These are phyloP conservation scores for Melanotaenia parkinsoni DNA, from an alignment of 2,797 vertebrate species.

Conservation along the genomic window DNA sequence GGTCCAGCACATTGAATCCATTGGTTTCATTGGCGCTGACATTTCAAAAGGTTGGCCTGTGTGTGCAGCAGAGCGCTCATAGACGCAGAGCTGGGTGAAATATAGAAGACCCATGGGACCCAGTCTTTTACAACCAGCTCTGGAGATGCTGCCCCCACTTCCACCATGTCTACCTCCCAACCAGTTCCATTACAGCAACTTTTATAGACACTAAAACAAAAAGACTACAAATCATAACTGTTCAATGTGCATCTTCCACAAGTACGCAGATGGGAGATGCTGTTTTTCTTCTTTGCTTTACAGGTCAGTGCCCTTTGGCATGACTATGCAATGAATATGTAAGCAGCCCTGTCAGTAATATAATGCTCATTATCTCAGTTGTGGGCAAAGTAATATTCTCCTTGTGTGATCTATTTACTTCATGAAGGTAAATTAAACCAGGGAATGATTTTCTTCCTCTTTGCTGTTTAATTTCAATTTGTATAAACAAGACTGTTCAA, in stretches of 20 bases:
- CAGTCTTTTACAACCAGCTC: slow-evolving; percentile 70
- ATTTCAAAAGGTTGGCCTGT: slow-evolving; percentile 85
- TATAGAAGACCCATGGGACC: slow-evolving; percentile 66
- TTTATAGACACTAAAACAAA: slow-evolving; percentile 68
- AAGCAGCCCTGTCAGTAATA: slow-evolving; percentile 49
- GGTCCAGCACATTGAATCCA: slow-evolving; percentile 76
- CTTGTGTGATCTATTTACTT: slow-evolving; percentile 69
- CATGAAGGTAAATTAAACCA: slow-evolving; percentile 64
- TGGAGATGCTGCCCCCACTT: slow-evolving; percentile 38
- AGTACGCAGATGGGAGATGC: slow-evolving; percentile 32
- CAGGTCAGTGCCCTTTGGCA: slow-evolving; percentile 32
- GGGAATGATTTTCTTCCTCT: slow-evolving; percentile 67
- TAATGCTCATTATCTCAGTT: slow-evolving; percentile 63
- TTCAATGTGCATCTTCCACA: slow-evolving; percentile 30
- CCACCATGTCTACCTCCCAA: slow-evolving; percentile 25
- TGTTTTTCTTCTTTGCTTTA: slow-evolving; percentile 50
- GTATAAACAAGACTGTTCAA: slow-evolving; percentile 79
- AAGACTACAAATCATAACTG: slow-evolving; percentile 68
- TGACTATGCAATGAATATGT: slow-evolving; percentile 49
- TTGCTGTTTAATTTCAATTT: slow-evolving; percentile 77
- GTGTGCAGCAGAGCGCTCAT: slow-evolving; percentile 51
- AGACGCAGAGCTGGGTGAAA: slow-evolving; percentile 73
- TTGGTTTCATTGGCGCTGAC: slow-evolving; percentile 81
- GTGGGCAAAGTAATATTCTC: slow-evolving; percentile 53
- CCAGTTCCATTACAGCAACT: slow-evolving; percentile 68